Evolutionary conservation across 2,888 invertebrate genomes (phyloP), one percentile per base, ranked within the genome.

Genomic region (Drosophila paracracens): DNA sequence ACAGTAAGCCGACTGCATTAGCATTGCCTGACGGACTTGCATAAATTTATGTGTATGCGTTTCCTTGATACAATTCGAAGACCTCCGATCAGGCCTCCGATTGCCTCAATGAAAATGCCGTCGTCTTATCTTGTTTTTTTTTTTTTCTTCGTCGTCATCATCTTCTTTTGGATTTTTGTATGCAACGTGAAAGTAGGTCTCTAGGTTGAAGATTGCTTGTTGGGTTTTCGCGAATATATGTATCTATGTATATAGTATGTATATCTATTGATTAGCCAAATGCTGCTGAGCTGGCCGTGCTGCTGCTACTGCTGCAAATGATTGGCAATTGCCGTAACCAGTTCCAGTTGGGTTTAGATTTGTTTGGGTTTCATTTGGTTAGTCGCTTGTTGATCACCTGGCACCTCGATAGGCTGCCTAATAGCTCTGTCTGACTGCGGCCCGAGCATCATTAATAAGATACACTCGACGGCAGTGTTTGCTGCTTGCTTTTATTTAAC

Each of bases 51-150:
- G 65, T 63, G 70, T 72, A 66, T 79, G 71, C 66, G 83, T 89
- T 89, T 88, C 88, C 87, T 90, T 88, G 89, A 89, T 88, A 84
- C 89, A 79, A 87, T 87, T 89, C 74, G 58, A 56, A 87, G 88
- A 87, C 89, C 84, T 79, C 85, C 83, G 67, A 73, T 66, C 64
- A 57, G 69, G 63, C 67, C 16, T 46, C 46, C 46, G 68, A 70
- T 62, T 69, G 77, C 65, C 65, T 74, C 74, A 81, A 69, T 78
- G 80, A 38, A 80, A 80, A 74, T 74, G 60, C 63, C n/a, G 58
- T 70, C 52, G 52, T 60, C 59, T 54, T 48, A 68, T 35, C 38
- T 40, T 36, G 29, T 38, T 46, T 54, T 48, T 73, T 35, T 73
- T 35, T 21, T 48, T 33, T 46, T 53, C 33, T 18, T 56, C 56